Evolutionary conservation across 1,140 invertebrate genomes (phyloP).

Genomic region (Cydia amplana): DNA sequence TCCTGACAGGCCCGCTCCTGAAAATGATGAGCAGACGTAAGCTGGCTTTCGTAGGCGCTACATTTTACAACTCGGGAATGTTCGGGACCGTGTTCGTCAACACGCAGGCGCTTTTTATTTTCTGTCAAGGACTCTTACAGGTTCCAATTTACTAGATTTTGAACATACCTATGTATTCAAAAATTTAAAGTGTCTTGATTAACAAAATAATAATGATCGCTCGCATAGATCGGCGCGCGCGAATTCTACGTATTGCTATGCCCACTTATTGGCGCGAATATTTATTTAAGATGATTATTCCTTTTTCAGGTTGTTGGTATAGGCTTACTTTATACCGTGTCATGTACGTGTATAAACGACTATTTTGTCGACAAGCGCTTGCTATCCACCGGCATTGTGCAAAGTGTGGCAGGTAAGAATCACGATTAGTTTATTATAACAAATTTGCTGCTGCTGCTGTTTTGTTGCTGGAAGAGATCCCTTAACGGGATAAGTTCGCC

Average conservation of each 20-base stretch:
- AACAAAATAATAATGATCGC: no score
- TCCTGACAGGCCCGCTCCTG: slow-evolving; percentile 46
- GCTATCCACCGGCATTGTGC: slow-evolving; percentile 57
- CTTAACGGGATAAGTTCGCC: no score
- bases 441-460: no score
- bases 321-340: slow-evolving; percentile 51
- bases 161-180: no score
- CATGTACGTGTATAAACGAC: slow-evolving; percentile 48
- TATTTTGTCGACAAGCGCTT: slow-evolving; percentile 57
- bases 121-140: slow-evolving; percentile 51
- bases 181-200: no score
- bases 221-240: no score
- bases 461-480: no score
- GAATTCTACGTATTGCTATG: no score
- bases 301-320: slow-evolving; percentile 53
- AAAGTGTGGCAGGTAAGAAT: slow-evolving; percentile 68
- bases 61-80: slow-evolving; percentile 46
- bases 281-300: slow-evolving; percentile 2
- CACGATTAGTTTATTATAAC: background rate
- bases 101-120: slow-evolving; percentile 45
- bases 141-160: slow-evolving; percentile 38
- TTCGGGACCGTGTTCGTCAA: slow-evolving; percentile 49
- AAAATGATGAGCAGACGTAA: slow-evolving; percentile 52
- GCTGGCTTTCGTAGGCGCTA: slow-evolving; percentile 41
- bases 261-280: no score